Base-by-base conservation (phyloP, 1,140 invertebrate genomes). In the Drosophila melanica region DNA sequence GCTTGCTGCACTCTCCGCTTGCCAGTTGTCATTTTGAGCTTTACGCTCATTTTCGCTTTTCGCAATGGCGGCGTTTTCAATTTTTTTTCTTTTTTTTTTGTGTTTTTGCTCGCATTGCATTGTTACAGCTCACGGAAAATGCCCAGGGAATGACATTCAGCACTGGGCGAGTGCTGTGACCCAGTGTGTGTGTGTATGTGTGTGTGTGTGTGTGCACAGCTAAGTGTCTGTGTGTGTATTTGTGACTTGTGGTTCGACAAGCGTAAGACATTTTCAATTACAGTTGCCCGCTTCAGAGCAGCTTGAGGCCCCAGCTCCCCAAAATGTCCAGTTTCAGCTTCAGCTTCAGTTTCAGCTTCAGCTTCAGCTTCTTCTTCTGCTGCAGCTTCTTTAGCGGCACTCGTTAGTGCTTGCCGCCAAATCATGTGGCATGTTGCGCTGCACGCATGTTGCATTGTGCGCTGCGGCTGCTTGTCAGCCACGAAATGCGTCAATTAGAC, bases 221-320 rank as follows among this genome's bases (percentile, higher is more conserved):
- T 54, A 39, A 65, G 33, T 41, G 41, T 68, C 20, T 60, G 42
- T 80, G 50, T 44, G 58, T 68, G 50, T 44, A 20, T 79, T 42
- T 64, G 67, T 81, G 74, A 67, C 76, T 89, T 89, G 84, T 74
- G 85, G 84, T 90, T 89, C 84, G 84, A 89, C 84, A 89, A 89
- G 84, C 84, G 80, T 90, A 89, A 89, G 84, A 89, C 84, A 89
- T 89, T 89, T 89, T 89, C 84, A 89, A 89, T 89, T 89, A 89
- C 84, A 89, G 73, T 75, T 87, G 68, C 69, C 39, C 60, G 27
- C 10, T 64, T 9, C 35, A 41, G 1, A 41, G 1, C 50, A 45
- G 27, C 33, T 37, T 41, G 1, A 35, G 37, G 30, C 7, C 8
- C 33, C 33, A 8, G 8, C 11, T 35, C 51, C 51, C 51, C 47